Evolutionary conservation across 2,797 vertebrate genomes (phyloP).

Genomic region (Streptopelia turtur): DNA sequence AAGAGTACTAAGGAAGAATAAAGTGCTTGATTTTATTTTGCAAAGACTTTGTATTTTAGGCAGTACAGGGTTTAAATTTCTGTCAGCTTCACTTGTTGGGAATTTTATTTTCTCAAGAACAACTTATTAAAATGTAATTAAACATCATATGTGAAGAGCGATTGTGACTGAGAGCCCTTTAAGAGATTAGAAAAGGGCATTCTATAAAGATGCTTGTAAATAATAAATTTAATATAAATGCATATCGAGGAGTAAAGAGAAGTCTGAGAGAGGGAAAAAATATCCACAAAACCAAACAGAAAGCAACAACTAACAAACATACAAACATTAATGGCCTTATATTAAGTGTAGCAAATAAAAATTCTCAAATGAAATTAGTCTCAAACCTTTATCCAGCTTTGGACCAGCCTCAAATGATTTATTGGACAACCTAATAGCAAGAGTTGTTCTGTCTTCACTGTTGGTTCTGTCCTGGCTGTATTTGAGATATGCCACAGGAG

Average conservation of each 20-base stretch:
- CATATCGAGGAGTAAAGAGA: neutral
- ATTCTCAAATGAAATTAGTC: neutral
- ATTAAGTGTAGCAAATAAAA: neutral
- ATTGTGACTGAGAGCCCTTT: slow-evolving; percentile 35
- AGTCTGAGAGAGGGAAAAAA: neutral
- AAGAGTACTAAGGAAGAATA: neutral
- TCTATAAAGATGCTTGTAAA: slow-evolving; percentile 11
- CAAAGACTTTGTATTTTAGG: neutral
- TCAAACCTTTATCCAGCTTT: neutral
- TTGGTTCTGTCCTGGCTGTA: neutral
- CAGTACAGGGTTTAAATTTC: neutral
- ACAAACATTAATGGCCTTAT: neutral
- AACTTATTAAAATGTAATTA: slow-evolving; percentile 38
- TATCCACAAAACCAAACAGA: neutral
- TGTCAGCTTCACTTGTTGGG: neutral
- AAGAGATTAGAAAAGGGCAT: slow-evolving; percentile 47
- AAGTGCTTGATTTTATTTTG: neutral
- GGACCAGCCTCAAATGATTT: neutral
- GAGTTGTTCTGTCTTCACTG: neutral
- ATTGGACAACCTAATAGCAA: neutral
- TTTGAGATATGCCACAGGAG: neutral
- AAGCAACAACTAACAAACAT: rapidly evolving
- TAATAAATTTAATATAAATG: slow-evolving; percentile 45
- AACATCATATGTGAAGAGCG: slow-evolving; percentile 20
- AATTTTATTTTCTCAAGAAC: slow-evolving; percentile 14